A percentile compares a stretch with the other conserved stretches of the same genome.
Evolutionary conservation across 2,113 vertebrate species (phyloP).

Genomic region (Stegostoma tigrinum): DNA sequence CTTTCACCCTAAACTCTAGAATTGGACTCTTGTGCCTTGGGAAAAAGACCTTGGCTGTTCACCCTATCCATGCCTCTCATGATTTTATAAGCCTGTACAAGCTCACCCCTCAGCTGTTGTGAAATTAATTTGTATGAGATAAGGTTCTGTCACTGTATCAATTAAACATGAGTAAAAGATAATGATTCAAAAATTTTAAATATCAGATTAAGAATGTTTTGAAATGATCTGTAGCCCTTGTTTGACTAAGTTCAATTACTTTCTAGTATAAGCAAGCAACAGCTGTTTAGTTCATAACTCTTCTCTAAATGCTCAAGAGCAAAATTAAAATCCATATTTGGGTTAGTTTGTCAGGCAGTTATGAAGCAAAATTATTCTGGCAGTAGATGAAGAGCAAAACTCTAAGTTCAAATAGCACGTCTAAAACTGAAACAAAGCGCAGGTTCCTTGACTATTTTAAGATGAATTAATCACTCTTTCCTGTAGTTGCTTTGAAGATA

Average conservation of each 20-base stretch:
- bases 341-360: background rate
- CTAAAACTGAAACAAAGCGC: background rate
- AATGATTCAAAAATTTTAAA: background rate
- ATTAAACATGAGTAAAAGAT: background rate
- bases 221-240: background rate
- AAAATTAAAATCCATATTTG: background rate
- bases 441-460: background rate
- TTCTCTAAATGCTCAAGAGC: background rate
- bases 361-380: background rate
- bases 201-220: background rate
- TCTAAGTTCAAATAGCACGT: background rate
- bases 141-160: background rate
- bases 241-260: background rate
- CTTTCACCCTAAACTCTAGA: no score
- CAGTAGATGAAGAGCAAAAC: background rate
- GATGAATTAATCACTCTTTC: slow-evolving; percentile 9
- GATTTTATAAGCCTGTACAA: no score
- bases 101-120: background rate
- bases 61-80: no score
- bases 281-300: background rate
- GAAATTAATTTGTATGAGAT: background rate
- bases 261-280: background rate
- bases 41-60: no score
- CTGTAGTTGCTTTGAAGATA: background rate
- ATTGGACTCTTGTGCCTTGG: no score